Evolutionary conservation across 2,113 vertebrate species (phyloP).

Genomic region (Machaerirhynchus nigripectus): DNA sequence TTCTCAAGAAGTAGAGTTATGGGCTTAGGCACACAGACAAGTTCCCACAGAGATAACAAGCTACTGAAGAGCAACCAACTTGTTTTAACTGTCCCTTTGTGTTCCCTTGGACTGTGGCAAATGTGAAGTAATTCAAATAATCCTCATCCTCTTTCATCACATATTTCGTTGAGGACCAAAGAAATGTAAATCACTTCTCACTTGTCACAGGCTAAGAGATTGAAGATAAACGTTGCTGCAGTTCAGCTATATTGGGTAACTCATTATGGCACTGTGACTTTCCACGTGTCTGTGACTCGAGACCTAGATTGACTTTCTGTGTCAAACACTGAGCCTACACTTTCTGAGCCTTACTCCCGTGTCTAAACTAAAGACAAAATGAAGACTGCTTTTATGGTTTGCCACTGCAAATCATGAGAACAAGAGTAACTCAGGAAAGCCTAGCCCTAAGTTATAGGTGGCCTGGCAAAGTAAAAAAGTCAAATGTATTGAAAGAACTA

Average conservation of each 20-base stretch:
- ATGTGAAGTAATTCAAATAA: conserved; percentile 35
- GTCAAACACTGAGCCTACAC: not conserved
- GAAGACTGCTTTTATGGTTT: not conserved
- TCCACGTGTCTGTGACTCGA: not conserved
- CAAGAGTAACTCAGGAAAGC: not conserved
- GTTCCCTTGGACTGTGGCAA: not conserved
- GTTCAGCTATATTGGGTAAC: conserved; percentile 30
- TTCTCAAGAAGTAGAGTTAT: not conserved
- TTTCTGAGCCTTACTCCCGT: not conserved
- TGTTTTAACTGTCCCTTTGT: not conserved
- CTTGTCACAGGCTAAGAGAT: conserved; percentile 46
- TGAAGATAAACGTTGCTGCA: not conserved
- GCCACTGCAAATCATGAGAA: not conserved
- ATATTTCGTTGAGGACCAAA: conserved; percentile 15
- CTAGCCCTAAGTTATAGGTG: not conserved
- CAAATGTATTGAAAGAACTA: not conserved
- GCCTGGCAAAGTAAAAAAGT: rapidly evolving
- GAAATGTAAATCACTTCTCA: conserved; percentile 45
- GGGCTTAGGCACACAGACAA: not conserved
- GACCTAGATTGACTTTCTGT: not conserved
- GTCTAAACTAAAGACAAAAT: not conserved
- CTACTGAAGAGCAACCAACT: not conserved
- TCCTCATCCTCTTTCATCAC: conserved; percentile 1
- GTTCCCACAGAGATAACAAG: conserved; percentile 3
- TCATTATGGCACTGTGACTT: not conserved